Base-by-base conservation (phyloP, 1,140 invertebrate species). In the Solenopsis invicta region DNA sequence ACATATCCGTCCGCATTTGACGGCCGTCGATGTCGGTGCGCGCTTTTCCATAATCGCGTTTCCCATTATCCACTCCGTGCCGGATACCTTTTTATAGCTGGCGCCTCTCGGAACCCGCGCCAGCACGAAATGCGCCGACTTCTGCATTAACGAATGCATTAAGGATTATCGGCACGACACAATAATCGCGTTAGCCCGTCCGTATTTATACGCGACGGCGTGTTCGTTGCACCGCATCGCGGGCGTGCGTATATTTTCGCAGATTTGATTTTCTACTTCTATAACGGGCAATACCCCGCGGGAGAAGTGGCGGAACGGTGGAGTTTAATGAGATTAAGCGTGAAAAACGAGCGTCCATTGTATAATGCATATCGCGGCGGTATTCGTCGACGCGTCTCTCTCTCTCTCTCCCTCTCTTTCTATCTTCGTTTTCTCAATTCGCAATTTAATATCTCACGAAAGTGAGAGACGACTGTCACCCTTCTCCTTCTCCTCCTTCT, bases 271-370 rank as follows among this genome's bases (percentile, higher is more conserved):
- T 76, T 78, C 74, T 85, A 85, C 74, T 72, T 78, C 87, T 88
- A 85, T 86, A 86, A 86, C 82, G 24, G 86, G 52, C 72, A 64
- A 85, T 85, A 56, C 54, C 80, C 62, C 24, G 81, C 21, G 54
- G 82, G 56, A 71, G 16, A 18, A 48, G 41, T 8, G 76, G 76
- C 64, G 61, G 37, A 66, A 52, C 59, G 67, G 87, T 56, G 64
- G 41, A 86, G 56, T 88, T 88, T 88, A 87, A 87, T 84, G 78
- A 89, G 84, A 89, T 89, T 89, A 89, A 87, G 66, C 87, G 88
- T 85, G 86, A 87, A 87, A 88, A 88, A 85, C 78, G 66, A 71
- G 59, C 78, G 74, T 69, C 78, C 64, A 85, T 89, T 59, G 80
- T 85, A 88, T 88, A 85, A 89, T 85, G 84, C 59, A 84, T 48